A percentile compares a stretch with the other conserved stretches of the same genome.
phyloP scores from a whole-genome alignment of 2,888 invertebrate species.

The Gisinianus flammeolus region DNA sequence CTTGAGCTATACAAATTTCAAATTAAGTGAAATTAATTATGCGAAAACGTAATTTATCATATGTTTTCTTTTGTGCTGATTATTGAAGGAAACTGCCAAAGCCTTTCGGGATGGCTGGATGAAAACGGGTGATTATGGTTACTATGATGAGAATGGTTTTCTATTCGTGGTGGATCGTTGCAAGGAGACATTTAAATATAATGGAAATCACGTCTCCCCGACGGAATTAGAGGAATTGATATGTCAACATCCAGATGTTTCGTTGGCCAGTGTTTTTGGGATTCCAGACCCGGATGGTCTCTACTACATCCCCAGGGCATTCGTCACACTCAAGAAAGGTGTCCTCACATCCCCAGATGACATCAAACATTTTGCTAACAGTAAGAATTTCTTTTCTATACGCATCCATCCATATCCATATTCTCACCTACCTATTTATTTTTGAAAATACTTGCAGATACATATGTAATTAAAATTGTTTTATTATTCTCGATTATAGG shows the following conservation, averaged over 20 bases:
- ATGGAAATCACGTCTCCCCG: slow-evolving; percentile 52
- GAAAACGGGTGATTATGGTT: slow-evolving; percentile 55
- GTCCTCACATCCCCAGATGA: slow-evolving; percentile 38
- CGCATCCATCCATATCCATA: too few relatives aligned
- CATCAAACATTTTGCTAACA: slow-evolving; percentile 49
- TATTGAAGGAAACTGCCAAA: slow-evolving; percentile 47
- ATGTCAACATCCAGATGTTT: slow-evolving; percentile 47
- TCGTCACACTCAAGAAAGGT: slow-evolving; percentile 45
- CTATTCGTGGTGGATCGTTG: slow-evolving; percentile 52
- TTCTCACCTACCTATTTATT: too few relatives aligned
- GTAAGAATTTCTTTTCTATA: too few relatives aligned
- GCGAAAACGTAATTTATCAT: background rate
- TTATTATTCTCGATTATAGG: slow-evolving; percentile 5
- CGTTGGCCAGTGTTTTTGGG: slow-evolving; percentile 51
- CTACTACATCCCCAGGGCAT: slow-evolving; percentile 53
- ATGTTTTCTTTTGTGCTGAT: background rate
- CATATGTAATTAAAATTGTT: background rate
- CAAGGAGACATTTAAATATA: slow-evolving; percentile 56
- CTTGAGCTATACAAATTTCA: background rate
- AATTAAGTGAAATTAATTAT: background rate
- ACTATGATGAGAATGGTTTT: slow-evolving; percentile 52
- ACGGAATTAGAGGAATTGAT: slow-evolving; percentile 51
- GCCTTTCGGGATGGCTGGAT: slow-evolving; percentile 51
- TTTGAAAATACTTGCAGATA: too few relatives aligned
- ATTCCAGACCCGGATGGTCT: slow-evolving; percentile 52